Conservation (phyloP, 1,140 invertebrate genomes). For the Cherax destructor region DNA sequence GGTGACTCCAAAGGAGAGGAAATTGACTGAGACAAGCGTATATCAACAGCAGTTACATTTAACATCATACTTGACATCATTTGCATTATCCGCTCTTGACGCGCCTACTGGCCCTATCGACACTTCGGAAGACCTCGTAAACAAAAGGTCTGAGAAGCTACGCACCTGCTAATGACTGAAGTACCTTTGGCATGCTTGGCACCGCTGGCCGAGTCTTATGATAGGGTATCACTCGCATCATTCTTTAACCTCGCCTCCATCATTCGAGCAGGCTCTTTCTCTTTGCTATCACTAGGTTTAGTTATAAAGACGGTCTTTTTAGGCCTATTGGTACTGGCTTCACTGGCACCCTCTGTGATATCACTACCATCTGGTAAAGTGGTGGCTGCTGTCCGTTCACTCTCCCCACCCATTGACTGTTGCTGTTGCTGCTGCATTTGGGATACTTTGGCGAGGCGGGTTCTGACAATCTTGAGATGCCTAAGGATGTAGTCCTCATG, state of each 20-base stretch:
- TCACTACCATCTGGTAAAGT: slow-evolving; percentile 21
- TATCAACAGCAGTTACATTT: no score
- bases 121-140: no score
- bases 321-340: slow-evolving; percentile 43
- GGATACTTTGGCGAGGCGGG: slow-evolving; percentile 76
- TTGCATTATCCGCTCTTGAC: no score
- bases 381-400: slow-evolving; percentile 37
- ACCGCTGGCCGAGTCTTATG: slow-evolving; percentile 46
- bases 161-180: slow-evolving; percentile 55
- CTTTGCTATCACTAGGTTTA: slow-evolving; percentile 66
- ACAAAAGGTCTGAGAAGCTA: neutral
- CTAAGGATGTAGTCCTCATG: slow-evolving; percentile 92
- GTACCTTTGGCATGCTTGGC: slow-evolving; percentile 57
- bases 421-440: slow-evolving; percentile 62
- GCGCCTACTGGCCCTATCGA: neutral
- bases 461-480: slow-evolving; percentile 90
- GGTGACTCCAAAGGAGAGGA: no score
- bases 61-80: no score
- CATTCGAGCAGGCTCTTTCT: slow-evolving; percentile 39
- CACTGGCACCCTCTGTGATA: slow-evolving; percentile 7
- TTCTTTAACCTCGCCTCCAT: slow-evolving; percentile 48
- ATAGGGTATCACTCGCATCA: slow-evolving; percentile 58
- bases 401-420: neutral
- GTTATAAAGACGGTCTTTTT: slow-evolving; percentile 69
- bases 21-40: no score